Percentiles rank a stretch among this genome's conserved stretches.
Evolutionary conservation across 2,888 invertebrate genomes (phyloP).

Genomic region (Hecatera dysodea): DNA sequence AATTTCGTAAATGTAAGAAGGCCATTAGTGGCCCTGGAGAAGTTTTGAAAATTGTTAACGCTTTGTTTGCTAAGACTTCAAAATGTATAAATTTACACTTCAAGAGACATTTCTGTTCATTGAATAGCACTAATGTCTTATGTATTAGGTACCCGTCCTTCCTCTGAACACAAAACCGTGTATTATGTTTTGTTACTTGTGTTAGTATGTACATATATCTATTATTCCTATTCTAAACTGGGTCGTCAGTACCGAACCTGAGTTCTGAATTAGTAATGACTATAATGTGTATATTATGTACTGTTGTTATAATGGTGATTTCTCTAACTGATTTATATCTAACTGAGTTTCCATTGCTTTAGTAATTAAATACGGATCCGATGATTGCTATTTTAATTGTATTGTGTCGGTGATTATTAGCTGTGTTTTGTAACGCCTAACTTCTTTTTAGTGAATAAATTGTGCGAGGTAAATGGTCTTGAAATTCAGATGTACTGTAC

Average conservation of each 20-base stretch:
- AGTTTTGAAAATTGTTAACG: slow-evolving; percentile 35
- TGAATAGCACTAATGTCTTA: slow-evolving; percentile 47
- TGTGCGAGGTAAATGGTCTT: slow-evolving; percentile 5
- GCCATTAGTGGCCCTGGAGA: slow-evolving; percentile 26
- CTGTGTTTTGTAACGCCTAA: slow-evolving; percentile 14
- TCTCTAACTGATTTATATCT: slow-evolving; percentile 50
- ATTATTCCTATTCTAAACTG: slow-evolving; percentile 30
- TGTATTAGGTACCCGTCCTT: slow-evolving; percentile 36
- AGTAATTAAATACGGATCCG: slow-evolving; percentile 30
- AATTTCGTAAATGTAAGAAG: slow-evolving; percentile 24
- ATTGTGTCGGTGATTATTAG: slow-evolving; percentile 52
- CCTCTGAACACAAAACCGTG: slow-evolving; percentile 32
- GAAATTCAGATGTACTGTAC: neutral
- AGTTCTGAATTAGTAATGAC: slow-evolving; percentile 33
- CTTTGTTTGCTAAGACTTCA: slow-evolving; percentile 21
- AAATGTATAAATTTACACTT: slow-evolving; percentile 52
- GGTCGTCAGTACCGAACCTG: slow-evolving; percentile 16
- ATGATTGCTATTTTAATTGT: slow-evolving; percentile 42
- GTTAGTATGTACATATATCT: slow-evolving; percentile 12
- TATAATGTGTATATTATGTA: slow-evolving; percentile 10
- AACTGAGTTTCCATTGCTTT: slow-evolving; percentile 45
- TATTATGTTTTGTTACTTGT: slow-evolving; percentile 5
- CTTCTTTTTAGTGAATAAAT: slow-evolving; percentile 2
- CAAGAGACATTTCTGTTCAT: slow-evolving; percentile 45
- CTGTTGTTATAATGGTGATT: slow-evolving; percentile 33